Percentiles rank a stretch among this genome's conserved stretches.
Conservation (phyloP, 2,888 invertebrate genomes). For the Sphinx pinastri region DNA sequence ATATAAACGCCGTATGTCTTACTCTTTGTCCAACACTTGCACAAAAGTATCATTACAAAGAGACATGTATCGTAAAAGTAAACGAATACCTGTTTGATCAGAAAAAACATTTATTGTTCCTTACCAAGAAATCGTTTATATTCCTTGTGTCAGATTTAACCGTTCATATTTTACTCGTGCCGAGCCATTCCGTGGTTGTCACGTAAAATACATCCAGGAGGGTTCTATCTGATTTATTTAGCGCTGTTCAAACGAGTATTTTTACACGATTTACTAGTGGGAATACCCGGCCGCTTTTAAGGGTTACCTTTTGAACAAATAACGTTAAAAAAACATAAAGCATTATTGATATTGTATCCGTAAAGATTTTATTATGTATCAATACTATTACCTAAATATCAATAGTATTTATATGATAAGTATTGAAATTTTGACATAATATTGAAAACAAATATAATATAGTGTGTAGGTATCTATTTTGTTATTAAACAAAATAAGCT, state of each 20-base stretch:
- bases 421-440: too few relatives aligned
- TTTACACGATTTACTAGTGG: conserved; percentile 44
- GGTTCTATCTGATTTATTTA: conserved; percentile 58
- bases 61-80: not conserved
- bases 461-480: too few relatives aligned
- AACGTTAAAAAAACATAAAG: too few relatives aligned
- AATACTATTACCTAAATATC: too few relatives aligned
- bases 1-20: not conserved
- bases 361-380: too few relatives aligned
- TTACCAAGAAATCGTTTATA: conserved; percentile 50
- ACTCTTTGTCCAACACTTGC: not conserved
- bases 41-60: conserved; percentile 15
- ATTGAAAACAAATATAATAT: too few relatives aligned
- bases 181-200: conserved; percentile 50
- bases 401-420: too few relatives aligned
- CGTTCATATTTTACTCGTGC: conserved; percentile 60
- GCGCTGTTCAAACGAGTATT: conserved; percentile 53
- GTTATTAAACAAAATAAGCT: too few relatives aligned
- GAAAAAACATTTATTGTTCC: conserved; percentile 51
- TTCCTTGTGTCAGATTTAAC: conserved; percentile 59
- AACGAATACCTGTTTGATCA: conserved; percentile 31
- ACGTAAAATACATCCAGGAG: conserved; percentile 57
- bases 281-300: not conserved
- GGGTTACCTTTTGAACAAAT: not conserved
- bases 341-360: too few relatives aligned